These are phyloP conservation scores for Danio jaintianensis DNA, from an alignment of 2,797 vertebrate genomes.

Conservation along the genomic window DNA sequence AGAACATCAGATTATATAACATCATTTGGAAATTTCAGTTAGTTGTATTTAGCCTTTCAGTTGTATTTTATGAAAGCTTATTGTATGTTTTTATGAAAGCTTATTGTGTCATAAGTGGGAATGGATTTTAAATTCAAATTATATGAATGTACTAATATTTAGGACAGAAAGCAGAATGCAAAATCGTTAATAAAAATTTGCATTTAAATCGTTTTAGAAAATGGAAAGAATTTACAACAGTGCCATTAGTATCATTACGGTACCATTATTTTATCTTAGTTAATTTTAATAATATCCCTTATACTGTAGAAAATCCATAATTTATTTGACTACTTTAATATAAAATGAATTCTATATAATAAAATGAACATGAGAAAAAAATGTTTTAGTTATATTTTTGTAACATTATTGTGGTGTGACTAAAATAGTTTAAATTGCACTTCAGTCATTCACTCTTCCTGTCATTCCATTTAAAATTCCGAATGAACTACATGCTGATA, in stretches of 20 bases:
- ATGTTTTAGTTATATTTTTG: no score
- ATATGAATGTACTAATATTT: neutral
- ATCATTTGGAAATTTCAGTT: neutral
- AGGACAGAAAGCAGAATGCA: neutral
- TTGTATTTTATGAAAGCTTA: neutral
- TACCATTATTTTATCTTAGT: no score
- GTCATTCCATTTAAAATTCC: neutral
- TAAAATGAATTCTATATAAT: no score
- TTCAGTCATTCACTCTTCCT: neutral
- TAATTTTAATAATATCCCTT: no score
- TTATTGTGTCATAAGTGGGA: neutral
- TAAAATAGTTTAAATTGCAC: no score
- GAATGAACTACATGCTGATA: neutral
- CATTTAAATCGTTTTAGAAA: neutral
- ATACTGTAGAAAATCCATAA: no score
- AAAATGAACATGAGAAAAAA: no score
- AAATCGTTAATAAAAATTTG: neutral
- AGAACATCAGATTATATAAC: conserved; percentile 8
- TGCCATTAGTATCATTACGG: no score
- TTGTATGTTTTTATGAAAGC: neutral
- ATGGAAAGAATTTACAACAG: no score
- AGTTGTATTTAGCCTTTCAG: no score
- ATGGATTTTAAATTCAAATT: neutral
- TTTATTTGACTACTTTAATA: no score
- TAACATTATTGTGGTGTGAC: no score